Conservation (phyloP, 2,888 invertebrate species). For the Caenorhabditis becei region DNA sequence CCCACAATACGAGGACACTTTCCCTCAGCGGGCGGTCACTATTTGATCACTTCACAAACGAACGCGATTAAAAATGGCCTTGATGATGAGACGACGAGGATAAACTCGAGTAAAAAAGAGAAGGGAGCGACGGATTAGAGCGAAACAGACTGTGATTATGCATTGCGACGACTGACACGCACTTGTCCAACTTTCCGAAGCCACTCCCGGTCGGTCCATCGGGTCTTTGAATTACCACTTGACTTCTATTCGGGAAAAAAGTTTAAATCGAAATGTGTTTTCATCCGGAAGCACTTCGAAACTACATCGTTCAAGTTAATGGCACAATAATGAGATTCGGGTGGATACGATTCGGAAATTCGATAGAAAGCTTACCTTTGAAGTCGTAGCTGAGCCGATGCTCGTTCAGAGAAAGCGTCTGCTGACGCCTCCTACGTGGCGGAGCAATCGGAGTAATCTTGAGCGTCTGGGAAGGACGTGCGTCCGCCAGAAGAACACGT, state of each 20-base stretch:
- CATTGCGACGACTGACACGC: conserved; percentile 4
- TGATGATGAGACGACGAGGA: conserved; percentile 18
- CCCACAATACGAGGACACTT: conserved; percentile 5
- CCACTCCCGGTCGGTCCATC: background rate
- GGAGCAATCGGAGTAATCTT: conserved; percentile 57
- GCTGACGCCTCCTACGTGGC: conserved; percentile 47
- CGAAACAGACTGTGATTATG: conserved; percentile 13
- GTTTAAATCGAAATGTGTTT: background rate
- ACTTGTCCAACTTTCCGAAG: conserved; percentile 27
- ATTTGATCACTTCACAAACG: conserved; percentile 32
- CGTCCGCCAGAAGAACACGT: conserved; percentile 9
- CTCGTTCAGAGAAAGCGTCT: conserved; percentile 41
- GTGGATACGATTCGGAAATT: background rate
- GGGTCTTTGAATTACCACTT: conserved; percentile 1
- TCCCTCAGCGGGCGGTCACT: conserved; percentile 18
- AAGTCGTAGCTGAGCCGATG: conserved; percentile 45
- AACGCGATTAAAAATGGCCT: conserved; percentile 50
- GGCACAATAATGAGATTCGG: background rate
- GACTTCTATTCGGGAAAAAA: background rate
- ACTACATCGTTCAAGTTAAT: background rate
- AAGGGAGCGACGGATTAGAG: conserved; percentile 13
- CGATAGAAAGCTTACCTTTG: conserved; percentile 47
- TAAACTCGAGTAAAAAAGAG: conserved; percentile 31
- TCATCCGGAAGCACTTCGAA: background rate
- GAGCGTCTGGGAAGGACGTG: background rate